Percentiles rank a stretch among this genome's conserved stretches.
Evolutionary conservation across 2,888 invertebrate species (phyloP).

Genomic region (Hypercompe scribonia): DNA sequence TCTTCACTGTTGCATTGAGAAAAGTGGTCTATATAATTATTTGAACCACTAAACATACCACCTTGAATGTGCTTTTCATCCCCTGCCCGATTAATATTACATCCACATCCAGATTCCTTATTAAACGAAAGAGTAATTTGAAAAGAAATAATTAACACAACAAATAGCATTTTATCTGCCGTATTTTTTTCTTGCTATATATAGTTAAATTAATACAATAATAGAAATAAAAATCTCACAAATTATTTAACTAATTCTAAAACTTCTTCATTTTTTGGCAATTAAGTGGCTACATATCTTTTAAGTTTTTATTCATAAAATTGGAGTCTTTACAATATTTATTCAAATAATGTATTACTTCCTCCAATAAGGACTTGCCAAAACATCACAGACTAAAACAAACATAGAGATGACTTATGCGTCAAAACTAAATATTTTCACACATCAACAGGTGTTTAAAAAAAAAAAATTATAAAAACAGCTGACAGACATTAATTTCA

Average conservation of each 20-base stretch:
- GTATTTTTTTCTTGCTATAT: not conserved
- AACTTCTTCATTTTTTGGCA: not conserved
- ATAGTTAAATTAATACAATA: not conserved
- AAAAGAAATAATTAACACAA: constrained; percentile 48
- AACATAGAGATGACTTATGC: too few relatives aligned
- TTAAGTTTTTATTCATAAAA: not conserved
- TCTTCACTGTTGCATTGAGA: constrained; percentile 31
- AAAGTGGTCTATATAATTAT: constrained; percentile 57
- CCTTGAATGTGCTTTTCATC: constrained; percentile 39
- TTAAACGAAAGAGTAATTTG: constrained; percentile 56
- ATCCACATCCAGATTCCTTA: constrained; percentile 70
- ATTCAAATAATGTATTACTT: not conserved
- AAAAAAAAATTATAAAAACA: too few relatives aligned
- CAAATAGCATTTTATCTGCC: constrained; percentile 27
- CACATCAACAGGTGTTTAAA: too few relatives aligned
- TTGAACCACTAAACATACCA: constrained; percentile 42
- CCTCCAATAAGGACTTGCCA: not conserved
- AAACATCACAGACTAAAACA: not conserved
- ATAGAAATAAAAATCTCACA: not conserved
- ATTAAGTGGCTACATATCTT: not conserved
- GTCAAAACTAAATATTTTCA: too few relatives aligned
- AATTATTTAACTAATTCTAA: not conserved
- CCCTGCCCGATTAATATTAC: constrained; percentile 62
- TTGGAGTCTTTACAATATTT: not conserved
- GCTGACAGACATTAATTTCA: too few relatives aligned